Conservation (phyloP, 1,140 invertebrate species). For the Drosophila paulistorum region DNA sequence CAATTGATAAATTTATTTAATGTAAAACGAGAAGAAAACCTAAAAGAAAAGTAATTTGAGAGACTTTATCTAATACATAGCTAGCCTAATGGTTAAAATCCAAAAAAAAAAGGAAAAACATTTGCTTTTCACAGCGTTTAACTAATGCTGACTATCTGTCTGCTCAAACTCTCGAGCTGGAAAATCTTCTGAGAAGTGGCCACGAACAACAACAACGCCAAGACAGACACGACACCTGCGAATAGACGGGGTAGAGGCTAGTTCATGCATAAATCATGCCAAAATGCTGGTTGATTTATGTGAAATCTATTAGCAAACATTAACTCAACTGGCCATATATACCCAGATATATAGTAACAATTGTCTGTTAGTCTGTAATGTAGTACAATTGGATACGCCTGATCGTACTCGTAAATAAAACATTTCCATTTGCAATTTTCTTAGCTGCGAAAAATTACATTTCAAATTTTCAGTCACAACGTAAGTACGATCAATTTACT, state of each 20-base stretch:
- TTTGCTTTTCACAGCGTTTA: neutral
- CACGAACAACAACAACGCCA: slow-evolving; percentile 25
- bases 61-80: neutral
- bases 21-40: too few species aligned
- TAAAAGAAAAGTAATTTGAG: neutral
- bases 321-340: slow-evolving; percentile 50
- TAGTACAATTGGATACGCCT: slow-evolving; percentile 49
- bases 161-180: slow-evolving; percentile 1
- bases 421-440: slow-evolving; percentile 29
- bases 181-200: slow-evolving; percentile 9
- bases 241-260: neutral
- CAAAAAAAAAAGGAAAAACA: neutral
- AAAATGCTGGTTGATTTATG: slow-evolving; percentile 67
- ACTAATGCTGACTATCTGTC: neutral
- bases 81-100: neutral
- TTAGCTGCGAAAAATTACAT: slow-evolving; percentile 6
- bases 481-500: slow-evolving; percentile 17
- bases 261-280: slow-evolving; percentile 68
- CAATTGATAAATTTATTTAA: too few species aligned
- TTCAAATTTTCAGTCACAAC: slow-evolving; percentile 47
- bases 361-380: slow-evolving; percentile 44
- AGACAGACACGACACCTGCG: slow-evolving; percentile 49
- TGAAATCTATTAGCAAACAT: slow-evolving; percentile 77
- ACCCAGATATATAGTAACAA: slow-evolving; percentile 37
- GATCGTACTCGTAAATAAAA: slow-evolving; percentile 67